Evolutionary conservation across 1,140 invertebrate species (phyloP).

Genomic region (Thrips palmi): DNA sequence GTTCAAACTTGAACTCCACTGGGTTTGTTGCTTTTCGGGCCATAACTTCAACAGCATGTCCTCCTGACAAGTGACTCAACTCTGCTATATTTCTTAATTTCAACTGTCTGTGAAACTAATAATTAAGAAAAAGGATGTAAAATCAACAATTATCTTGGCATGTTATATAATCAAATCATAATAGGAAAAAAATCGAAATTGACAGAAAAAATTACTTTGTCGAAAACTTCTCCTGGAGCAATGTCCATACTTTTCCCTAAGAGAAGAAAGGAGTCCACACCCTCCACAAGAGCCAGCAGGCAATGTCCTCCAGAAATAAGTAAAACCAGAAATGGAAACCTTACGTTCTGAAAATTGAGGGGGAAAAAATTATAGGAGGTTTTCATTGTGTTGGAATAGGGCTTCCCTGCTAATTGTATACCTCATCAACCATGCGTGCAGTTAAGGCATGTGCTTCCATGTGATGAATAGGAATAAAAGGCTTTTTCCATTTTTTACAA

Average conservation of each 20-base stretch:
- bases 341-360: conserved; percentile 22
- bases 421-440: conserved; percentile 46
- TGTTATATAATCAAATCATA: too few relatives aligned
- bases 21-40: conserved; percentile 49
- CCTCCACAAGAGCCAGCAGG: conserved; percentile 57
- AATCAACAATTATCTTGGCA: conserved; percentile 5
- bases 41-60: conserved; percentile 65
- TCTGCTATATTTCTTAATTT: conserved; percentile 64
- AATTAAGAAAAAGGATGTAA: conserved; percentile 9
- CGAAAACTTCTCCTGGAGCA: conserved; percentile 79
- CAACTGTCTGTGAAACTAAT: conserved; percentile 58
- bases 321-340: conserved; percentile 79
- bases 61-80: conserved; percentile 55
- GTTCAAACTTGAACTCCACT: too few relatives aligned
- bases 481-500: conserved; percentile 46
- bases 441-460: conserved; percentile 98
- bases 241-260: conserved; percentile 65
- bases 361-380: too few relatives aligned
- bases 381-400: conserved; percentile 7
- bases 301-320: conserved; percentile 87
- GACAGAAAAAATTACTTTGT: too few relatives aligned
- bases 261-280: conserved; percentile 55
- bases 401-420: conserved; percentile 18
- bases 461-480: conserved; percentile 90
- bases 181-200: too few relatives aligned